phyloP scores from a whole-genome alignment of 2,888 invertebrate species.

The Idaea aversata region DNA sequence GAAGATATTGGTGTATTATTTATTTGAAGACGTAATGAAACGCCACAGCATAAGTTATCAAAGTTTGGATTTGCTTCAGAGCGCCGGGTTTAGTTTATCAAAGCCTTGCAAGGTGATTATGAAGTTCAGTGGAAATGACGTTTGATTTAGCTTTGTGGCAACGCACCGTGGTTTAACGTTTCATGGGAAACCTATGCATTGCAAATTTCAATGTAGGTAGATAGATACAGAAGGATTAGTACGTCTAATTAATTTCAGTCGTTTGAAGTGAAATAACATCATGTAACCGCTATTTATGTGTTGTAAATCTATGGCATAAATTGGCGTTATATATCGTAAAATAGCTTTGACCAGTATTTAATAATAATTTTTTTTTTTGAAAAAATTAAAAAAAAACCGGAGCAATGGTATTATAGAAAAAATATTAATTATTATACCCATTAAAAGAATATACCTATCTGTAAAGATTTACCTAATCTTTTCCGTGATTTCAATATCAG shows the following conservation, averaged over 20 bases:
- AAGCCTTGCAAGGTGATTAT: conserved; percentile 59
- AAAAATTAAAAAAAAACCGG: no score
- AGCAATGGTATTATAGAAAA: no score
- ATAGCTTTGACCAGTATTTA: no score
- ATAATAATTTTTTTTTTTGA: no score
- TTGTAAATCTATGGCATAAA: no score
- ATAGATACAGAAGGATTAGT: not conserved
- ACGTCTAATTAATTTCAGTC: not conserved
- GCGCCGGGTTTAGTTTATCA: conserved; percentile 50
- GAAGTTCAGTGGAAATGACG: conserved; percentile 59
- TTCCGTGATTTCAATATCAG: conserved; percentile 40
- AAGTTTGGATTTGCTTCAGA: not conserved
- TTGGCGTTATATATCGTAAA: no score
- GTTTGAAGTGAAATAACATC: not conserved
- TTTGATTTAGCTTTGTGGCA: conserved; percentile 62
- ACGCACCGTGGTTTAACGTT: conserved; percentile 5
- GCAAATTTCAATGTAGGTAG: not conserved
- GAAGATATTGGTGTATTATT: not conserved
- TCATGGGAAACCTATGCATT: conserved; percentile 18
- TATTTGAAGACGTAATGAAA: not conserved
- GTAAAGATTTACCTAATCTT: no score
- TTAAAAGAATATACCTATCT: not conserved
- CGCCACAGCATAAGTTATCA: not conserved
- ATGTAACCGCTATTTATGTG: no score
- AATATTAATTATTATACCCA: no score